Base-by-base conservation (phyloP, 2,888 invertebrate species). In the Ganaspis brasiliensis region DNA sequence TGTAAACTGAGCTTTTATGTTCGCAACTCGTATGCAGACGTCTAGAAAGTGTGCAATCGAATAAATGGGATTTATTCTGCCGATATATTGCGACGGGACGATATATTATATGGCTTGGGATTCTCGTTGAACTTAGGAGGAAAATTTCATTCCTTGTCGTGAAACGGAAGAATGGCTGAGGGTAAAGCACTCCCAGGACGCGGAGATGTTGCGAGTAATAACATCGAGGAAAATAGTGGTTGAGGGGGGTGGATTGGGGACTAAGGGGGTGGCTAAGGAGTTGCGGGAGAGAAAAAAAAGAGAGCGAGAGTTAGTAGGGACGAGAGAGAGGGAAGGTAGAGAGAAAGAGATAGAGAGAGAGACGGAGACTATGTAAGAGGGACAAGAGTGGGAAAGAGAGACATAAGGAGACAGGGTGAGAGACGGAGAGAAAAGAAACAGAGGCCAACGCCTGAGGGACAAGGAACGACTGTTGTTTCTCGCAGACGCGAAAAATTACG, bases 171-270 rank as follows among this genome's bases (percentile, higher is more conserved):
- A 45, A 67, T 67, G 45, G 63, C 24, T 37, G 31, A 35, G 59
- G 59, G 35, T 59, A 59, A 59, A 59, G 59, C 31, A 59, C 59
- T 59, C 59, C 59, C 59, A 72, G 73, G 40, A 72, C 74, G 73
- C 73, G 74, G 52, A 63, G 73, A 76, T 67, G 70, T 72, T 57
- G 52, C 45, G 61, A 73, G 73, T 57, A 76, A 63, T 76, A 76
- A 63, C 71, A 35, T 72, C 37, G 61, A 21, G 19, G 52, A 61
- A 72, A 72, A 73, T 78, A 77, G 78, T 52, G 75, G 61, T 76
- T 72, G 24, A 57, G 16, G 24, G 26, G 16, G 24, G 9, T 21
- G 24, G 21, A 26, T 16, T 35, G 16, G 26, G 31, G 52, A 52
- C 59, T 52, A n/a, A 74, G 71, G 67, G 71, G 70, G 26, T 49